phyloP scores from a whole-genome alignment of 2,797 vertebrate species.

The Siniperca scherzeri region DNA sequence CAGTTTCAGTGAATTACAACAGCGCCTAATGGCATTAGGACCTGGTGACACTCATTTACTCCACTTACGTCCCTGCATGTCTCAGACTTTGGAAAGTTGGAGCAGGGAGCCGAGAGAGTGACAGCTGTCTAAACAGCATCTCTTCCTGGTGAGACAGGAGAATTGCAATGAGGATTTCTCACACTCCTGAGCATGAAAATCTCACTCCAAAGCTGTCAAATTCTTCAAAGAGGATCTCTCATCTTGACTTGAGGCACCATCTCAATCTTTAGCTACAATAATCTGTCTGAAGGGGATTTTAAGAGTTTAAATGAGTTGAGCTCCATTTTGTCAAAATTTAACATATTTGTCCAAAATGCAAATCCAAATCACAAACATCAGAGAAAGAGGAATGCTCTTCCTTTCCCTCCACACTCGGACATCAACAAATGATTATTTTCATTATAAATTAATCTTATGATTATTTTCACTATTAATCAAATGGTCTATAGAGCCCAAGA shows the following conservation, averaged over 20 bases:
- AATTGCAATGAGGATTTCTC: constrained; percentile 41
- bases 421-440: too few species aligned
- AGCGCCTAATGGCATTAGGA: constrained; percentile 85
- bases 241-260: constrained; percentile 13
- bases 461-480: not conserved
- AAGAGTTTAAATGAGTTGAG: constrained; percentile 10
- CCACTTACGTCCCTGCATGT: constrained; percentile 66
- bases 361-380: constrained; percentile 7
- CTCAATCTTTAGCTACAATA: constrained; percentile 9
- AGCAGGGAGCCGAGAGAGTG: constrained; percentile 35
- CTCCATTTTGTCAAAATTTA: not conserved
- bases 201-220: not conserved
- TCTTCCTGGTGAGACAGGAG: constrained; percentile 50
- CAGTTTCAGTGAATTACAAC: constrained; percentile 84
- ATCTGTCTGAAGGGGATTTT: constrained; percentile 26
- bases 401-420: not conserved
- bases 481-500: not conserved
- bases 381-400: not conserved
- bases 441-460: too few species aligned
- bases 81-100: constrained; percentile 46
- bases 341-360: constrained; percentile 28
- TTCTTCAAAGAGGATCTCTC: constrained; percentile 37
- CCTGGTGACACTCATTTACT: constrained; percentile 88
- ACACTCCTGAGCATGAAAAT: not conserved
- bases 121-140: constrained; percentile 66